Base-by-base conservation (phyloP, 2,113 vertebrate genomes). In the Uria lomvia region DNA sequence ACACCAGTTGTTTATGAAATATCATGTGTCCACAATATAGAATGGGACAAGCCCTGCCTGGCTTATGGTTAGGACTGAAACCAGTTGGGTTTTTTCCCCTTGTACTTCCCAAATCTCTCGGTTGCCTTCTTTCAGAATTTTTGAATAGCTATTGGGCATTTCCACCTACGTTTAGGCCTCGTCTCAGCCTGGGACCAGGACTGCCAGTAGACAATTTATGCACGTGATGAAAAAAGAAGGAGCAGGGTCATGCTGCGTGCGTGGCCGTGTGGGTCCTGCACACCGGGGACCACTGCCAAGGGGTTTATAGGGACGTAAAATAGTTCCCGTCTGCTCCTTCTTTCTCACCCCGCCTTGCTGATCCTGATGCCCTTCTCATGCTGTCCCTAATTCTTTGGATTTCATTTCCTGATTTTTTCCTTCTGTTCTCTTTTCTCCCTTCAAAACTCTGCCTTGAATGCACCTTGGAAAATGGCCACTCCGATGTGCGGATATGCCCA, bases 31-130 rank as follows among this genome's bases (percentile, higher is more conserved):
- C 13, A 23, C 29, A 49, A 16, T 12, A 50, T 6, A 34, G 20
- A 50, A 21, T 0, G 4, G 15, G 68, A 23, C 58, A 43, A 72
- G 17, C 53, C 23, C 63, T 53, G 26, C 23, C 62, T 53, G 26
- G 11, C 34, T 90, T 72, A 72, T 38, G 29, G 36, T 62, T 42
- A 36, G 23, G 20, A 30, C 42, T 80, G 58, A 66, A 87, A 67
- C 17, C 18, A 26, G 20, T 21, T 42, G 13, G 2, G 0, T 4
- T 4, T 53, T 85, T 53, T 22, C 3, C 8, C 8, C 9, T 40
- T 29, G 5, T 34, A 38, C 8, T 7, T 56, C 49, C 36, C n/a
- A 80, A 13, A 27, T 62, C 19, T 90, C n/a, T 56, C 6, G 0
- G 14, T 23, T 79, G 45, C 14, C 8, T 49, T n/a, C 8, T 52